Evolutionary conservation across 1,140 invertebrate genomes (phyloP).

Genomic region (Odontomachus brunneus): DNA sequence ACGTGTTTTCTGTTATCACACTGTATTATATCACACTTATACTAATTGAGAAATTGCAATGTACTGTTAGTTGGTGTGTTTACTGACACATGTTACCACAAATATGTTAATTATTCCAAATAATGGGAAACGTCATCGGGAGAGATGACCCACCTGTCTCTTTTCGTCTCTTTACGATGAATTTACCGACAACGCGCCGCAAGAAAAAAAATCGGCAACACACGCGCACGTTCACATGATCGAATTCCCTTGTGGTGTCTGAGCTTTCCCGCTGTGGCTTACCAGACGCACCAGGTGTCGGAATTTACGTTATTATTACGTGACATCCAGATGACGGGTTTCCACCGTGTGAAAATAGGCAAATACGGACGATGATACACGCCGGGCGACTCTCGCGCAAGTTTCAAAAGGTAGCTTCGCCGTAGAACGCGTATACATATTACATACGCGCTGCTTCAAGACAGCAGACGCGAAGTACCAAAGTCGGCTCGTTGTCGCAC

Average conservation of each 20-base stretch:
- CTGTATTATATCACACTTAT: no score
- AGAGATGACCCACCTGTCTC: neutral
- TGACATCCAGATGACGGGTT: neutral
- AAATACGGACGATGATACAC: neutral
- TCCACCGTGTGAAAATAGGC: slow-evolving; percentile 36
- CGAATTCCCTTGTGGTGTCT: neutral
- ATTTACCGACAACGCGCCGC: neutral
- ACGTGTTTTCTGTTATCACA: no score
- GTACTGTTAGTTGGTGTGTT: no score
- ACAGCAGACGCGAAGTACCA: neutral
- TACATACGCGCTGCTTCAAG: no score
- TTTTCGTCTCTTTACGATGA: neutral
- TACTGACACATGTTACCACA: neutral
- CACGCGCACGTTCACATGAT: slow-evolving; percentile 13
- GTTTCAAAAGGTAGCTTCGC: slow-evolving; percentile 15
- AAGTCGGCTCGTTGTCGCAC: slow-evolving; percentile 19
- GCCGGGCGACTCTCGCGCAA: slow-evolving; percentile 4
- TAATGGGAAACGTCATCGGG: neutral
- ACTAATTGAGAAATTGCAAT: no score
- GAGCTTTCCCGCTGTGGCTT: neutral
- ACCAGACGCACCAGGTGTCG: neutral
- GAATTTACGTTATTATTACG: neutral
- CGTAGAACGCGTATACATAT: neutral
- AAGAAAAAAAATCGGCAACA: neutral
- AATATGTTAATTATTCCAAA: neutral